These are phyloP conservation scores for Tilapia sparmanii DNA, from an alignment of 2,113 vertebrate species.

Conservation along the genomic window DNA sequence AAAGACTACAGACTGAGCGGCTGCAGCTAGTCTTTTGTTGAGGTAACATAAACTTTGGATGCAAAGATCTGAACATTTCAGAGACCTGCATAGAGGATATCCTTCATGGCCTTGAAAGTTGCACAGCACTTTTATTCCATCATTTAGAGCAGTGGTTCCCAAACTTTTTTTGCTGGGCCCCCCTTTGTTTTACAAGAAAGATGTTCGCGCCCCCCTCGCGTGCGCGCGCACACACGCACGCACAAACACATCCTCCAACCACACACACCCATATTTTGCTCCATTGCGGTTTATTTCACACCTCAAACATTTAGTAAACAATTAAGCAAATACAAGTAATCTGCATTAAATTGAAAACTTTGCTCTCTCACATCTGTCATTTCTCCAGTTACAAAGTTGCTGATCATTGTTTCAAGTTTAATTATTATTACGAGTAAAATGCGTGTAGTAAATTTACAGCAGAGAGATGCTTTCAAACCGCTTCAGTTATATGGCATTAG, in stretches of 20 bases:
- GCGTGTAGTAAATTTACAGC: neutral
- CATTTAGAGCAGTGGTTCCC: too few species aligned
- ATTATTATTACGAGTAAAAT: rapidly evolving
- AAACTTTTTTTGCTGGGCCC: too few species aligned
- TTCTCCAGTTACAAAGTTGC: neutral
- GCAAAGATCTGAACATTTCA: neutral
- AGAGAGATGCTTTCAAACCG: neutral
- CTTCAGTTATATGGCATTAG: neutral
- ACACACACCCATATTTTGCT: too few species aligned
- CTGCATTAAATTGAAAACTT: too few species aligned
- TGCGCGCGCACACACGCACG: too few species aligned
- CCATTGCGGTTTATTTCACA: too few species aligned
- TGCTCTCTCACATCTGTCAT: neutral
- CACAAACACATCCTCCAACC: too few species aligned
- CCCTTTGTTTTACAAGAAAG: too few species aligned
- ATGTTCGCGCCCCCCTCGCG: too few species aligned
- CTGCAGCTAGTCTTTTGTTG: neutral
- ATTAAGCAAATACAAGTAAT: too few species aligned
- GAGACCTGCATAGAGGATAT: rapidly evolving
- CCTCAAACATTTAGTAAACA: too few species aligned
- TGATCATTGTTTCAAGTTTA: neutral
- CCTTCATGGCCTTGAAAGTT: neutral
- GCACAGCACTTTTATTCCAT: neutral
- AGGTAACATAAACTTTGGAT: neutral
- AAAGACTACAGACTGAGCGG: neutral